Evolutionary conservation across 2,888 invertebrate genomes (phyloP), one percentile per base, ranked within the genome.

Genomic region (Flexamia atlantica): DNA sequence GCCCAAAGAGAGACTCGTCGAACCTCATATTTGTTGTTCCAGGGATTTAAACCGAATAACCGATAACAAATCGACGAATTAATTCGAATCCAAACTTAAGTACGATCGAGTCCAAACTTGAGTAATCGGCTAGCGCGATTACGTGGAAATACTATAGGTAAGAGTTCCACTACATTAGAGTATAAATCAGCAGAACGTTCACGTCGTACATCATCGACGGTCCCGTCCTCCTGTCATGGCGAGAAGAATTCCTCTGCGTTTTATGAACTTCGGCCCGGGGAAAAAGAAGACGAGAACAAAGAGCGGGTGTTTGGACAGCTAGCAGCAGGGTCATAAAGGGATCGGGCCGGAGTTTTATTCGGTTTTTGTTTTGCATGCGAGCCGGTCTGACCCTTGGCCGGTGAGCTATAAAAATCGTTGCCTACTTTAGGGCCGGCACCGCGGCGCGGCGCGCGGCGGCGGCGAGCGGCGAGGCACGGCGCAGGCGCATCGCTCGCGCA

Each of bases 341-440:
- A 76, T 46, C 46, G 74, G 28, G 20, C 46, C 28, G 28, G 28
- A 23, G 50, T 46, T 76, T 46, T 42, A 40, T 42, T 76, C 74
- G 50, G 50, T 76, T 80, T 80, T 80, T 60, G 80, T 57, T 57
- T 79, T 60, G 80, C 36, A 80, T 32, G 50, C 57, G 80, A 32
- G 80, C 36, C n/a, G n/a, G 57, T 20, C 17, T 80, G 80, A 80
- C 57, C 80, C 57, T 57, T 80, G 80, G 80, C 68, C 68, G 82
- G 74, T 4, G 23, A 76, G 74, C 74, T 76, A 76, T 76, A 76
- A 76, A 76, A 76, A 76, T 46, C 74, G 74, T 76, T 76, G 74
- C 74, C 74, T 50, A 46, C 74, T 76, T 46, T 76, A 76, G 74
- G 46, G 74, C 1, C 46, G 74, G 36, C n/a, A 9, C 72, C 23